Percentiles rank a stretch among this genome's conserved stretches.
These are phyloP conservation scores for Drosophila birchii DNA, from an alignment of 2,888 invertebrate species.

Conservation along the genomic window DNA sequence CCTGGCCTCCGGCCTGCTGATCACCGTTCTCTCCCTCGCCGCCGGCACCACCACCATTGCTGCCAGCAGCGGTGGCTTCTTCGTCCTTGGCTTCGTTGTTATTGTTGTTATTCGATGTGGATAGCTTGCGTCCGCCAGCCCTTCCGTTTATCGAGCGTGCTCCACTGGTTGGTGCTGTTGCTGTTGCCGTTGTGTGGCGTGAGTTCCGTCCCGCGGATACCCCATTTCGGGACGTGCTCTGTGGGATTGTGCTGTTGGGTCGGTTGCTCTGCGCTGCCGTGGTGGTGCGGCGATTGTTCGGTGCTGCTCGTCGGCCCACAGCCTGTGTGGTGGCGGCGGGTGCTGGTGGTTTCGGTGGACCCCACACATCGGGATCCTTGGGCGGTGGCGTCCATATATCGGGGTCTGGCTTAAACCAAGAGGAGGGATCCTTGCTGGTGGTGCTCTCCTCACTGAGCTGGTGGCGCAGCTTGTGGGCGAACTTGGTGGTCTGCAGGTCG, in stretches of 20 bases:
- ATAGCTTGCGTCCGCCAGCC: slow-evolving; percentile 60
- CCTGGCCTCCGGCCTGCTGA: slow-evolving; percentile 85
- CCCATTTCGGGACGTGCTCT: slow-evolving; percentile 71
- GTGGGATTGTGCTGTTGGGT: slow-evolving; percentile 80
- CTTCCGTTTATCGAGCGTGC: slow-evolving; percentile 63
- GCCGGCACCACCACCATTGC: slow-evolving; percentile 53
- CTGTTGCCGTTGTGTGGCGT: slow-evolving; percentile 59
- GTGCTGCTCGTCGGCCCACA: slow-evolving; percentile 75
- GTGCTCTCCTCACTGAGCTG: slow-evolving; percentile 80
- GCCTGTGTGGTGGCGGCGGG: slow-evolving; percentile 64
- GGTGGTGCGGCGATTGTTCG: slow-evolving; percentile 66
- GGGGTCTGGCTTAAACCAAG: slow-evolving; percentile 89
- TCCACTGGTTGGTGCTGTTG: slow-evolving; percentile 57
- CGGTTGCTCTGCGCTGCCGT: slow-evolving; percentile 37
- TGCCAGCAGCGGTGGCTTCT: slow-evolving; percentile 87
- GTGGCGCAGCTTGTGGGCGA: slow-evolving; percentile 85
- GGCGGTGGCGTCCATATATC: slow-evolving; percentile 91
- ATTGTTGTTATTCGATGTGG: slow-evolving; percentile 54
- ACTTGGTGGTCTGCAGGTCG: slow-evolving; percentile 84
- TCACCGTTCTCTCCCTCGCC: slow-evolving; percentile 86
- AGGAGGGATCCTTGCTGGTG: slow-evolving; percentile 84
- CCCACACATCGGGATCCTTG: slow-evolving; percentile 94
- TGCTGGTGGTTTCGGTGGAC: slow-evolving; percentile 90
- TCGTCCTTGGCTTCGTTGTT: slow-evolving; percentile 85
- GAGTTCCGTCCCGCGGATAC: slow-evolving; percentile 54